phyloP scores from a whole-genome alignment of 1,140 invertebrate genomes.

The Schlechtendalia chinensis region DNA sequence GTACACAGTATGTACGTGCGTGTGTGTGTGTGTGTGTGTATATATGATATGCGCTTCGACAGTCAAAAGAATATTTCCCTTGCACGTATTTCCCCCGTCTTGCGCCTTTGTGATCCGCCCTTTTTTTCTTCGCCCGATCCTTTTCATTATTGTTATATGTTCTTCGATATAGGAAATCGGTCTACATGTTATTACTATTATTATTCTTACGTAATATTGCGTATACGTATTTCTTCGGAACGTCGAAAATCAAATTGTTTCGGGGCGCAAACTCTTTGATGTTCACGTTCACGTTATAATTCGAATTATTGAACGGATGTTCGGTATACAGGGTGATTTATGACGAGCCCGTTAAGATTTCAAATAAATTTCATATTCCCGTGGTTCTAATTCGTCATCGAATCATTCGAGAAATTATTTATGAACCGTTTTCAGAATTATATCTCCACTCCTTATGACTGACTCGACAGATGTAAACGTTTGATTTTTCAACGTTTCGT shows the following conservation, averaged over 20 bases:
- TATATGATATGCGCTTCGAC: not conserved
- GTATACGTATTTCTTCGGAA: not conserved
- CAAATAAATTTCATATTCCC: too few relatives aligned
- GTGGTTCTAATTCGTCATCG: too few relatives aligned
- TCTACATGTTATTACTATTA: conserved; percentile 2
- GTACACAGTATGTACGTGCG: not conserved
- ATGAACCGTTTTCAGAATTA: too few relatives aligned
- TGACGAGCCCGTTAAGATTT: too few relatives aligned
- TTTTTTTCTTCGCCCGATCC: conserved; percentile 35
- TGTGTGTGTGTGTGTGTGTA: not conserved
- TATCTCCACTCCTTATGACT: too few relatives aligned
- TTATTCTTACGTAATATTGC: too few relatives aligned
- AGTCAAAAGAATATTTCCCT: conserved; percentile 25
- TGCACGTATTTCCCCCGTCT: not conserved
- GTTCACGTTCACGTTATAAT: conserved; percentile 30
- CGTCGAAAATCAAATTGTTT: conserved; percentile 32
- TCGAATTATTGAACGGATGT: not conserved
- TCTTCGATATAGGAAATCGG: conserved; percentile 18
- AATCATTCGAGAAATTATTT: too few relatives aligned
- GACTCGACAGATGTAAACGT: too few relatives aligned
- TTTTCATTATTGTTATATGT: conserved; percentile 42
- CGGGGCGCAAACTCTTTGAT: conserved; percentile 21
- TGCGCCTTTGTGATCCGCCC: conserved; percentile 41
- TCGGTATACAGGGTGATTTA: not conserved
- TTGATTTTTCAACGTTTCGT: too few relatives aligned